Conservation (phyloP, 2,797 vertebrate species). For the Muraenolepis orangiensis region DNA sequence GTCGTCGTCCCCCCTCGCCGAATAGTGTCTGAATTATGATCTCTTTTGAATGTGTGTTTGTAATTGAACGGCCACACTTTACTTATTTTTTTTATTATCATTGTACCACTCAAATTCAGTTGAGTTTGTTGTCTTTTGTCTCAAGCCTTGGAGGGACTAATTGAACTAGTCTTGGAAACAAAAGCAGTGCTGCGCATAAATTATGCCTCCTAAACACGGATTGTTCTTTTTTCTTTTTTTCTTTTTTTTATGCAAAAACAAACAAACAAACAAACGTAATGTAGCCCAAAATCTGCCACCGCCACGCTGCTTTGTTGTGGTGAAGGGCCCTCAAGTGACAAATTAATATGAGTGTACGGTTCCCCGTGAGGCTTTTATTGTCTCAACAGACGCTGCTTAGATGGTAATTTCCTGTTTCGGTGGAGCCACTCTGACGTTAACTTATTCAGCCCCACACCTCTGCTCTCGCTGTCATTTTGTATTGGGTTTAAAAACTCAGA, state of each 20-base stretch:
- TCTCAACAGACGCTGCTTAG: not conserved
- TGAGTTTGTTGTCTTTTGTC: constrained; percentile 1
- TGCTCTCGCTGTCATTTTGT: not conserved
- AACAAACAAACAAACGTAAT: not conserved
- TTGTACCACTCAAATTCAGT: not conserved
- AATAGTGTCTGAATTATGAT: not conserved
- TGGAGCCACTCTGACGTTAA: constrained; percentile 6
- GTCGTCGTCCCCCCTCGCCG: no score
- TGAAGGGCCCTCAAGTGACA: constrained; percentile 27
- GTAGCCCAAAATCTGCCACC: not conserved
- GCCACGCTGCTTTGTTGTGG: constrained; percentile 11
- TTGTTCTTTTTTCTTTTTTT: constrained; percentile 1
- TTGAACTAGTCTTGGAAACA: constrained; percentile 23
- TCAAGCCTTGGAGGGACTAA: constrained; percentile 12
- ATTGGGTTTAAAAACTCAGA: not conserved
- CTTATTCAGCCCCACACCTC: not conserved
- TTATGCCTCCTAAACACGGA: constrained; percentile 14
- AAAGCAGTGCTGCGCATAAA: constrained; percentile 23
- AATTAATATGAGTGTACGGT: not conserved
- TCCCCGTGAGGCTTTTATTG: not conserved
- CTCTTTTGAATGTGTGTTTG: not conserved
- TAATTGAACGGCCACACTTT: not conserved
- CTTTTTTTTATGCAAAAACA: not conserved
- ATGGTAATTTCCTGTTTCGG: constrained; percentile 17
- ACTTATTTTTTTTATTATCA: not conserved